Evolutionary conservation across 1,140 invertebrate species (phyloP).

Genomic region (Drosophila gunungcola): DNA sequence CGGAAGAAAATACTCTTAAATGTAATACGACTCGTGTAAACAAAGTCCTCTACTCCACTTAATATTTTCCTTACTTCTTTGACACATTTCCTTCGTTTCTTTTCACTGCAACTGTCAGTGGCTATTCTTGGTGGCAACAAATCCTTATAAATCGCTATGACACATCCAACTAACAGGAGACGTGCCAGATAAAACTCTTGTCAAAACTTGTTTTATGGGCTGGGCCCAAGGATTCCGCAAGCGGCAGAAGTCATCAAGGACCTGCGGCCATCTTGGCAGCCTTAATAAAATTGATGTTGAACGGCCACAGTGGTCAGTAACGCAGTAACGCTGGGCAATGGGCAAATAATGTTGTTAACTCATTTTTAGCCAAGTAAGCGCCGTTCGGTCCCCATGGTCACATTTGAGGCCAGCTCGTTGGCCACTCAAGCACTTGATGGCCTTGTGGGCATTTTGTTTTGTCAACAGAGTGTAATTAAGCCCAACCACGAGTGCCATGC

Average conservation of each 20-base stretch:
- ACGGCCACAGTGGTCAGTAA: slow-evolving; percentile 6
- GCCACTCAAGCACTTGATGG: slow-evolving; percentile 56
- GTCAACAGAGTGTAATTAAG: slow-evolving; percentile 73
- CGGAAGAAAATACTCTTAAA: too few relatives aligned
- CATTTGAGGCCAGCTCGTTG: slow-evolving; percentile 52
- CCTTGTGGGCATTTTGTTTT: slow-evolving; percentile 60
- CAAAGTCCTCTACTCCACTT: too few relatives aligned
- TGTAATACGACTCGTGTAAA: too few relatives aligned
- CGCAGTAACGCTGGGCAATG: slow-evolving; percentile 28
- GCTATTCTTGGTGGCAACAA: slow-evolving; percentile 59
- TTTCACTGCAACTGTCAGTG: slow-evolving; percentile 29
- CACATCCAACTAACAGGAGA: slow-evolving; percentile 61
- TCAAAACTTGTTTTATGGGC: slow-evolving; percentile 76
- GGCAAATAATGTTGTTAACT: slow-evolving; percentile 75
- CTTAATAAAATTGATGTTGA: slow-evolving; percentile 35
- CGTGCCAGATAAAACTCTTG: slow-evolving; percentile 79
- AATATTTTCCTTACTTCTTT: too few relatives aligned
- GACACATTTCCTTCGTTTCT: neutral
- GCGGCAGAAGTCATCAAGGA: slow-evolving; percentile 49
- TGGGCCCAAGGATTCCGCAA: slow-evolving; percentile 36
- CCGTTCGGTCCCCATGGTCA: slow-evolving; percentile 51
- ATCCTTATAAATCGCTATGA: slow-evolving; percentile 74
- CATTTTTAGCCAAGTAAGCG: slow-evolving; percentile 61
- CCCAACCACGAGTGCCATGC: slow-evolving; percentile 29
- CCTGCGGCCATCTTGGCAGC: slow-evolving; percentile 42